Conservation (phyloP, 2,797 vertebrate species). For the Poecile montanus region DNA sequence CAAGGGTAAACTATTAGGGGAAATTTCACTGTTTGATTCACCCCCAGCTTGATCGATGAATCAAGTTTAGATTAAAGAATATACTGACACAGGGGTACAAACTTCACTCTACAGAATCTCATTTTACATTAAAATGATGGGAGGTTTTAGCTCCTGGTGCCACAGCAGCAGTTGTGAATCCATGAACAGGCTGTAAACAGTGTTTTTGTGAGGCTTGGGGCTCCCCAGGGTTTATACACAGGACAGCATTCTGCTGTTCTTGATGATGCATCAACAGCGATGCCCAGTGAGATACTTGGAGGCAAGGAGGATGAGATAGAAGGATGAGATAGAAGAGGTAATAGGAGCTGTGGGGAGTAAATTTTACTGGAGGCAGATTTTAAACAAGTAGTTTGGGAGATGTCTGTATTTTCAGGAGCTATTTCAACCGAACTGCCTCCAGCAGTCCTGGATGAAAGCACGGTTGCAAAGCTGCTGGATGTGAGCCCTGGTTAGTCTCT, state of each 20-base stretch:
- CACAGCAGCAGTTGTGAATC: background rate
- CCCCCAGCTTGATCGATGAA: fast-evolving
- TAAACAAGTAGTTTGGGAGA: slow-evolving; percentile 60
- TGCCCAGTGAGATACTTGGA: background rate
- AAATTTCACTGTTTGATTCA: background rate
- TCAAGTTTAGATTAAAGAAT: background rate
- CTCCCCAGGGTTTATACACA: background rate
- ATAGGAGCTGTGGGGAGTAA: slow-evolving; percentile 26
- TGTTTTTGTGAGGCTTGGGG: background rate
- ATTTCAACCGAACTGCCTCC: slow-evolving; percentile 53
- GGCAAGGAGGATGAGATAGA: background rate
- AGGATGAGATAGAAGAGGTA: background rate
- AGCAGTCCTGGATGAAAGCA: slow-evolving; percentile 55
- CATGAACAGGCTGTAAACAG: background rate
- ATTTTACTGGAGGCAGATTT: slow-evolving; percentile 63
- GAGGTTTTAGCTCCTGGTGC: background rate
- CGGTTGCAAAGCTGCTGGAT: background rate
- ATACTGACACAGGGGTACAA: background rate
- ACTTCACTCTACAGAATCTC: background rate
- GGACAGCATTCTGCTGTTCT: background rate
- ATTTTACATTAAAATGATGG: background rate
- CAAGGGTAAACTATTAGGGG: background rate
- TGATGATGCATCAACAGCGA: background rate
- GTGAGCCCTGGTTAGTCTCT: background rate
- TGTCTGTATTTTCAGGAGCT: slow-evolving; percentile 51